Evolutionary conservation across 2,888 invertebrate species (phyloP).

Genomic region (Prosapia bicincta): DNA sequence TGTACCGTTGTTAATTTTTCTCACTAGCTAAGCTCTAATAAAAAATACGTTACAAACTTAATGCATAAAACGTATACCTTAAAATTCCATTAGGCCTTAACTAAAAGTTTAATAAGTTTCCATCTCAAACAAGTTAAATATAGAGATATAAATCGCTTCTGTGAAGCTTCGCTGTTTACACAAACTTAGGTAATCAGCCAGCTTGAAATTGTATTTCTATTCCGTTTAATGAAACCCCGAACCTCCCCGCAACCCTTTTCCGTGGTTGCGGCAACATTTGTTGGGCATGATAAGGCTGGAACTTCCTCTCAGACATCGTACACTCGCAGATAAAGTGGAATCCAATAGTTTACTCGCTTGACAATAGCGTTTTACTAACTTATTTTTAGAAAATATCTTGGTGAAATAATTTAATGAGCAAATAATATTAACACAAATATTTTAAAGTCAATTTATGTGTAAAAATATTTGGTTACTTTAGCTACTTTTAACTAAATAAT

Average conservation of each 20-base stretch:
- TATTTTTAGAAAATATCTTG: too few relatives aligned
- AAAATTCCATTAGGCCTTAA: too few relatives aligned
- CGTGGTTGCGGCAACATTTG: neutral
- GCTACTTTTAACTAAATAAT: too few relatives aligned
- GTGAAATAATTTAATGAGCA: too few relatives aligned
- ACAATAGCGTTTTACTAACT: too few relatives aligned
- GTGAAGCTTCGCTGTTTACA: neutral
- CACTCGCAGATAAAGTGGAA: neutral
- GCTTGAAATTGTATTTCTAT: slow-evolving; percentile 2
- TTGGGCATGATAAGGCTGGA: neutral
- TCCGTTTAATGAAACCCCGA: neutral
- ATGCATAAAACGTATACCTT: too few relatives aligned
- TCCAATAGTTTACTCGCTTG: neutral
- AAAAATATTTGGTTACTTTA: too few relatives aligned
- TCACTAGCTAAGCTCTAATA: too few relatives aligned
- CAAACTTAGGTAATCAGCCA: neutral
- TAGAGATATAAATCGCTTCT: neutral
- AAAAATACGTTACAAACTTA: too few relatives aligned
- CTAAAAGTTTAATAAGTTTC: neutral
- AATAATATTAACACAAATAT: too few relatives aligned
- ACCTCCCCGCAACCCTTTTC: neutral
- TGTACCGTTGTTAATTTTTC: too few relatives aligned
- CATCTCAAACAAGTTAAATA: neutral
- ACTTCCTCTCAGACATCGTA: neutral
- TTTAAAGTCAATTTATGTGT: too few relatives aligned